phyloP scores from a whole-genome alignment of 2,797 vertebrate genomes.

The Falco peregrinus region DNA sequence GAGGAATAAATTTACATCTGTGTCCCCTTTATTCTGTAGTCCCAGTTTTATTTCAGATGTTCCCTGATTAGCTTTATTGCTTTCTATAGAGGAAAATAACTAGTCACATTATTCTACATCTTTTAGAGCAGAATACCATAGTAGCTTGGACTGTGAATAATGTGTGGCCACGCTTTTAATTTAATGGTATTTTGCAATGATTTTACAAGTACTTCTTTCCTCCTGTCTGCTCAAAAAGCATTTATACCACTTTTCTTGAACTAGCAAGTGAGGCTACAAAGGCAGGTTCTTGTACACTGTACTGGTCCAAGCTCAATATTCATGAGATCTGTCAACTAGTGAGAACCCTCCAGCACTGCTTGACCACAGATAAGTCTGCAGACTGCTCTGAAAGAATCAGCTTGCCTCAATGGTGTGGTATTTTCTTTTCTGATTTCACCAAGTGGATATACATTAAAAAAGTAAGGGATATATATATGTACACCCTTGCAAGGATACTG shows the following conservation, averaged over 20 bases:
- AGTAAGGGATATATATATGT: not conserved
- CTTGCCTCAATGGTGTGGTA: fast-evolving
- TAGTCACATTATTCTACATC: not conserved
- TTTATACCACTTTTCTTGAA: not conserved
- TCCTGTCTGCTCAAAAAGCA: not conserved
- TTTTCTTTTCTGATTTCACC: not conserved
- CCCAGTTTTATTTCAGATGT: not conserved
- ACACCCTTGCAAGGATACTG: not conserved
- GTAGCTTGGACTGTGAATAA: not conserved
- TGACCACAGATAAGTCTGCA: not conserved
- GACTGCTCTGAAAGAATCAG: not conserved
- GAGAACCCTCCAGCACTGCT: not conserved
- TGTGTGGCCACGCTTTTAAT: not conserved
- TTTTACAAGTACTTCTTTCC: not conserved
- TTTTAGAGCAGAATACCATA: not conserved
- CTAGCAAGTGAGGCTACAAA: not conserved
- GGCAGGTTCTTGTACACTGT: not conserved
- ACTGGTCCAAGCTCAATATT: not conserved
- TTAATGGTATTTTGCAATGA: not conserved
- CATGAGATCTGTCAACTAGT: not conserved
- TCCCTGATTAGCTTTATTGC: not conserved
- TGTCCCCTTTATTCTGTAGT: not conserved
- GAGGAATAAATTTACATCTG: not conserved
- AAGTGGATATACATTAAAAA: not conserved
- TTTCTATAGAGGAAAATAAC: not conserved